Percentiles rank a stretch among this genome's conserved stretches.
Evolutionary conservation across 2,797 vertebrate genomes (phyloP).

Genomic region (Thaleichthys pacificus): DNA sequence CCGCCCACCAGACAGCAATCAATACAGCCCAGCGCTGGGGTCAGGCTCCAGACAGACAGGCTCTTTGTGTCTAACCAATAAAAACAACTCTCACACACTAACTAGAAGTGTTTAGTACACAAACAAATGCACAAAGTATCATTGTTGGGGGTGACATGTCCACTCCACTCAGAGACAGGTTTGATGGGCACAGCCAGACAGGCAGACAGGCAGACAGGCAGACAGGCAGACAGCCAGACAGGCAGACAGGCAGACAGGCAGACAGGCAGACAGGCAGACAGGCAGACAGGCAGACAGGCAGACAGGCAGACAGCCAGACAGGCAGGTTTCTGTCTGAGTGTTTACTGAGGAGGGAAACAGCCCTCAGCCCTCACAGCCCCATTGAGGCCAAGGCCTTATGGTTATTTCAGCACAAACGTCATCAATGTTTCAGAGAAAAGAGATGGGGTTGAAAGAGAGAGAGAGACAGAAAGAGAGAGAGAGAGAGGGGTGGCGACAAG

Average conservation of each 20-base stretch:
- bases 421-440: constrained; percentile 74
- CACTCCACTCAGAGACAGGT: constrained; percentile 1
- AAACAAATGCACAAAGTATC: neutral
- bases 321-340: constrained; percentile 20
- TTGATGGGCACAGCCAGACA: neutral
- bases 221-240: neutral
- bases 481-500: constrained; percentile 17
- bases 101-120: too few relatives aligned
- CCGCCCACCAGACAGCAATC: constrained; percentile 37
- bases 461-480: constrained; percentile 7
- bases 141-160: neutral
- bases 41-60: too few relatives aligned
- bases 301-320: neutral
- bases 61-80: too few relatives aligned
- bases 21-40: too few relatives aligned
- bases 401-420: constrained; percentile 71
- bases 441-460: constrained; percentile 22
- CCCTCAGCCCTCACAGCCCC: constrained; percentile 47
- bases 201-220: neutral
- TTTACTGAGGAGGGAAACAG: too few relatives aligned
- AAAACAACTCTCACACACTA: too few relatives aligned
- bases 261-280: neutral
- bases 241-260: neutral
- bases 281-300: neutral
- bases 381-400: constrained; percentile 57